Base-by-base conservation (phyloP, 2,797 vertebrate species). In the Chrosomus eos region DNA sequence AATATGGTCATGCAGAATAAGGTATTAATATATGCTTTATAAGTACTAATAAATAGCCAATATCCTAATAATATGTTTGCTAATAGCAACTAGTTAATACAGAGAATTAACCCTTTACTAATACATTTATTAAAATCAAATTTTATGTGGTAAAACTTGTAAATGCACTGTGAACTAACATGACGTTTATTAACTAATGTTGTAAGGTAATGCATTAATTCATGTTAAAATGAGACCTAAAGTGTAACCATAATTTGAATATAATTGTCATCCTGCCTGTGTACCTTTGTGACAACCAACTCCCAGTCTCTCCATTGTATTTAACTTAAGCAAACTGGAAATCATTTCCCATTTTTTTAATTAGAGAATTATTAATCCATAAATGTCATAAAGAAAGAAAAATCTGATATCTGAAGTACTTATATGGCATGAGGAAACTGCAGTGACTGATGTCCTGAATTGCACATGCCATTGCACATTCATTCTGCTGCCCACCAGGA, bases 401-500 rank as follows among this genome's bases (percentile, higher is more conserved):
- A 14, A 2, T n/a, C 21, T 62, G 38, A 40, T 72, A 36, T 60
- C 38, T 26, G 28, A 77, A 53, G 33, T 73, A 67, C 40, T 43
- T 13, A 26, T 28, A 14, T 36, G 38, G 36, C 16, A 82, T 53
- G 58, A 53, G 45, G 64, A 71, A 55, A 75, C 7, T 68, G 19
- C 5, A 53, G 68, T 45, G 66, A 58, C 40, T 36, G 48, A 55
- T 26, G 55, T 66, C 64, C 21, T 38, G 51, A 78, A 72, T 64
- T 70, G 60, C 67, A 74, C 82, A 84, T 85, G 62, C 88, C 83
- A 85, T 45, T 33, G 48, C 51, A 85, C 68, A 16, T 55, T 51
- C 81, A 31, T 84, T 48, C 64, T 55, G 31, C 66, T 82, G 33
- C 87, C 66, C 78, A 66, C 76, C 81, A 31, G 70, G 87, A 81